These are phyloP conservation scores for Euphonia xanthogaster DNA, from an alignment of 2,797 vertebrate species.

Conservation along the genomic window DNA sequence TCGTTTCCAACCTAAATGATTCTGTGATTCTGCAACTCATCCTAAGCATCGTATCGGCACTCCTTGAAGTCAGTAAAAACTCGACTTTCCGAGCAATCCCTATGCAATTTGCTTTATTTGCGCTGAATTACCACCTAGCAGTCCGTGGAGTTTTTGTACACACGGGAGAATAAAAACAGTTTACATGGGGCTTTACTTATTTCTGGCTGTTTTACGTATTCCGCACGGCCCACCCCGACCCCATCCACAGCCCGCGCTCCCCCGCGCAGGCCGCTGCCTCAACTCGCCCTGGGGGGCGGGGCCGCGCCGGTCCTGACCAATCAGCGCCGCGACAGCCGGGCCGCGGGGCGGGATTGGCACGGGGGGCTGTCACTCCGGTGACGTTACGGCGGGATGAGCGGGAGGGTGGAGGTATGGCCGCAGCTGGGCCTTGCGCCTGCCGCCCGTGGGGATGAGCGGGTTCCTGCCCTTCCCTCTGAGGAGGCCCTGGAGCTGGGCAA, in stretches of 20 bases:
- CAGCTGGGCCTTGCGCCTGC: accelerated
- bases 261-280: accelerated
- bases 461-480: too few species aligned
- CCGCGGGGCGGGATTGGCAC: neutral
- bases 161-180: accelerated
- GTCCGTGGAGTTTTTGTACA: accelerated
- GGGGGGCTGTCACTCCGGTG: accelerated
- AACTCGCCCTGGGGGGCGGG: accelerated
- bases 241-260: accelerated
- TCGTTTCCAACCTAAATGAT: neutral
- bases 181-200: accelerated
- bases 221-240: accelerated
- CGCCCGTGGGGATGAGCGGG: accelerated
- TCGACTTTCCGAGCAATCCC: neutral
- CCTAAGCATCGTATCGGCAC: accelerated
- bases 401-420: slow-evolving; percentile 55
- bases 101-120: neutral
- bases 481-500: accelerated
- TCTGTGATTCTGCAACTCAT: too few species aligned
- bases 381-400: slow-evolving; percentile 41
- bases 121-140: too few species aligned
- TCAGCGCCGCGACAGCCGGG: neutral
- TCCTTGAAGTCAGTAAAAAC: neutral
- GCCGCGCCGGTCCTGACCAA: accelerated
- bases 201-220: accelerated